Conservation (phyloP, 1,140 invertebrate genomes). For the Procambarus clarkii region DNA sequence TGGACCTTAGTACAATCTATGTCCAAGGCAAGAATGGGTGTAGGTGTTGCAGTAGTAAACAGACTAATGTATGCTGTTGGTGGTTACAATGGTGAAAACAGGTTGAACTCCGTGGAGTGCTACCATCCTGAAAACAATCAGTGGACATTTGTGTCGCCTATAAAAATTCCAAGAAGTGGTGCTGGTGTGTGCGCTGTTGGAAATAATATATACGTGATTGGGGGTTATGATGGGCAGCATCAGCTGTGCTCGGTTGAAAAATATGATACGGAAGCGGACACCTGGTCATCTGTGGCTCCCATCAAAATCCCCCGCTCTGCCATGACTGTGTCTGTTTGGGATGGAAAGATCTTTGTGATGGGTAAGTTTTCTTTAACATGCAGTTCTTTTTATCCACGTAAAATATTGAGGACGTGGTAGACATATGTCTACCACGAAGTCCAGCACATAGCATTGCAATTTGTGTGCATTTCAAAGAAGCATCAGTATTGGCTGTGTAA, state of each 20-base stretch:
- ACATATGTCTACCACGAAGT: too few relatives aligned
- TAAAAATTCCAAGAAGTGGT: conserved; percentile 72
- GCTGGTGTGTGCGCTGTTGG: conserved; percentile 85
- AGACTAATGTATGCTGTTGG: conserved; percentile 92
- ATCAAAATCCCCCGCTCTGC: conserved; percentile 86
- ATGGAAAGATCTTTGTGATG: conserved; percentile 89
- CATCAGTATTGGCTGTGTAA: too few relatives aligned
- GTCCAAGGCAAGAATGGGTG: conserved; percentile 88
- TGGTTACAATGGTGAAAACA: conserved; percentile 87
- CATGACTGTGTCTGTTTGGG: conserved; percentile 87
- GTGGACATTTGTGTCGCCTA: conserved; percentile 86
- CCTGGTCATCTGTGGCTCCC: conserved; percentile 84
- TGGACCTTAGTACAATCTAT: conserved; percentile 90
- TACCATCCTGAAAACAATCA: conserved; percentile 90
- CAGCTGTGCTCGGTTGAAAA: conserved; percentile 88
- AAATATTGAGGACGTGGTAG: too few relatives aligned
- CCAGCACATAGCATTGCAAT: too few relatives aligned
- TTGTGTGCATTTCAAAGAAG: too few relatives aligned
- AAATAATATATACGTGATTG: conserved; percentile 90
- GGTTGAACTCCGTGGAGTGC: conserved; percentile 93
- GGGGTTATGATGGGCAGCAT: conserved; percentile 87
- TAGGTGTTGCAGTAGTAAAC: conserved; percentile 94
- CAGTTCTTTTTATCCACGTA: too few relatives aligned
- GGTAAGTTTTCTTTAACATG: conserved; percentile 77
- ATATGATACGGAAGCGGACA: conserved; percentile 86